phyloP scores from a whole-genome alignment of 2,113 vertebrate genomes.

The Sitta europaea region DNA sequence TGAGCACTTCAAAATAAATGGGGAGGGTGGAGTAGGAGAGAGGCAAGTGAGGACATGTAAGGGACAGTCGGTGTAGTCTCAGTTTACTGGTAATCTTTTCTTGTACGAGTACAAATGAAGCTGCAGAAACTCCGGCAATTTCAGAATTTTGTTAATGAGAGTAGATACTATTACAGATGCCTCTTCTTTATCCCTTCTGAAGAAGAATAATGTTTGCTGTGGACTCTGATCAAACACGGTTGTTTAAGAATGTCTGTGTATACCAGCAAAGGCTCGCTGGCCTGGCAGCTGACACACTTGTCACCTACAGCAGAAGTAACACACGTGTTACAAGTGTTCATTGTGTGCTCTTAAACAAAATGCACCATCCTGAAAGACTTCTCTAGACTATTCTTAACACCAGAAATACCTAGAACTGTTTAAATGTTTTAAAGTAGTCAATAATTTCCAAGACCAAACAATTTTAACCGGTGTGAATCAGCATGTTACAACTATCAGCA shows the following conservation, averaged over 20 bases:
- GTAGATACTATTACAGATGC: neutral
- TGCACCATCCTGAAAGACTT: neutral
- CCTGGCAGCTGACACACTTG: neutral
- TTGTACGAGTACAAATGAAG: neutral
- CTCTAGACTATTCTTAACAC: neutral
- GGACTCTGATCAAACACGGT: neutral
- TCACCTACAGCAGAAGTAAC: neutral
- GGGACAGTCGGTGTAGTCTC: neutral
- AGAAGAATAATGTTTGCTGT: neutral
- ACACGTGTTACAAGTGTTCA: rapidly evolving
- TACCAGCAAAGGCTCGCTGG: neutral
- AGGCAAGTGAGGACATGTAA: neutral
- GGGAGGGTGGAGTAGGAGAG: neutral
- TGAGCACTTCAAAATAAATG: neutral
- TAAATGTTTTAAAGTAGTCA: neutral
- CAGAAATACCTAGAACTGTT: neutral
- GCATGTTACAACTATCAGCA: neutral
- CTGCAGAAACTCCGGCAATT: neutral
- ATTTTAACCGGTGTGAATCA: neutral
- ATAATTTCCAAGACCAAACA: neutral
- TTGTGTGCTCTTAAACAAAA: neutral
- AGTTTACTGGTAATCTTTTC: neutral
- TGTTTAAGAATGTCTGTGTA: neutral
- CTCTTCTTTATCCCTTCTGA: neutral
- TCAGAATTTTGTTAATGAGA: neutral